Evolutionary conservation across 2,797 vertebrate species (phyloP).

Genomic region (Bothrops alternatus): DNA sequence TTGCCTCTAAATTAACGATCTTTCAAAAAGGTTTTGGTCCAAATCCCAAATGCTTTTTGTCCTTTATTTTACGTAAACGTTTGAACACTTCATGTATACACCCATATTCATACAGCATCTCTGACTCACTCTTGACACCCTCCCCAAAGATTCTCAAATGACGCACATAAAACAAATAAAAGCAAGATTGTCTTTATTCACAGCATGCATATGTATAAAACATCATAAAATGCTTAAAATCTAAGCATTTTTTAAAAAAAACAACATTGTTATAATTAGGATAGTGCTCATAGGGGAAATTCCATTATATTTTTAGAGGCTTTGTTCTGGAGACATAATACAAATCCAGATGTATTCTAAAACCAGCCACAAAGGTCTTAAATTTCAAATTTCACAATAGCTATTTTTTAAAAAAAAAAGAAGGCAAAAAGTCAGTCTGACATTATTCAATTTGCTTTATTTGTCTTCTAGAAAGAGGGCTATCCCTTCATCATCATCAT

Average conservation of each 20-base stretch:
- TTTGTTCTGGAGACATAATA: not conserved
- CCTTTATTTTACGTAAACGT: not conserved
- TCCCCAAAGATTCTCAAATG: not conserved
- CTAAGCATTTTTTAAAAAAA: not conserved
- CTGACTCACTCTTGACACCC: not conserved
- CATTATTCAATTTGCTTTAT: constrained; percentile 1
- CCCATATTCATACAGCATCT: not conserved
- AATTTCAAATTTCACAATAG: not conserved
- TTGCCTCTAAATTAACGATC: not conserved
- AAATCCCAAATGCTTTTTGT: not conserved
- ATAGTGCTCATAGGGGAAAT: not conserved
- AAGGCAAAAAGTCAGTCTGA: constrained; percentile 10
- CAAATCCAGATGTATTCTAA: not conserved
- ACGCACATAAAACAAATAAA: not conserved
- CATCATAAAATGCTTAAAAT: not conserved
- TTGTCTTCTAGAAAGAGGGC: not conserved
- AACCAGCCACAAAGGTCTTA: not conserved
- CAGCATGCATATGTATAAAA: not conserved
- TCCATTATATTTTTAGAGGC: not conserved
- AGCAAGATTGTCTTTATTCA: not conserved
- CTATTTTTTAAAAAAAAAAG: not conserved
- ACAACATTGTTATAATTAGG: not conserved
- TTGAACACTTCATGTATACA: not conserved
- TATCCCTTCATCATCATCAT: not conserved
- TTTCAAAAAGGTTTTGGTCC: not conserved